Conservation (phyloP, 92 coral and sea anemone species). For the Pocillopora grandis region DNA sequence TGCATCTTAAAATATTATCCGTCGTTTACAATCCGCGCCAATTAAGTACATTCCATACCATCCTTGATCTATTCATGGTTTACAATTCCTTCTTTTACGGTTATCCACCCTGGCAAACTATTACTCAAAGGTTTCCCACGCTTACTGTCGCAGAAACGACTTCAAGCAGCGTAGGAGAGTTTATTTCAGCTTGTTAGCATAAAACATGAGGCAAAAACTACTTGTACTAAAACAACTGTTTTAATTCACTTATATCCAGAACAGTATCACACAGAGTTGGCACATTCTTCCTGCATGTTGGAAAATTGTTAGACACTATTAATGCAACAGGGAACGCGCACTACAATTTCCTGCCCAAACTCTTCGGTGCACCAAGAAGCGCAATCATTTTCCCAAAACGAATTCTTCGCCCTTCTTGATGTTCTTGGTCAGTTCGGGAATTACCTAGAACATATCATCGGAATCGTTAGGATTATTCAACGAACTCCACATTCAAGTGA, state of each 20-base stretch:
- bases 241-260: neutral
- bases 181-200: no score
- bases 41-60: no score
- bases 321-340: neutral
- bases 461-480: neutral
- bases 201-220: neutral
- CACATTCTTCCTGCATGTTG: neutral
- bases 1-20: no score
- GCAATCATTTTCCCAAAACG: constrained; percentile 44
- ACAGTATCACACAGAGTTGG: neutral
- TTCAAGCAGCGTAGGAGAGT: no score
- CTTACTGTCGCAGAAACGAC: no score
- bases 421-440: constrained; percentile 86
- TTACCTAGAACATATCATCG: constrained; percentile 48
- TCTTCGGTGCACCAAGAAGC: neutral
- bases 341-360: neutral
- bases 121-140: no score
- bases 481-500: neutral
- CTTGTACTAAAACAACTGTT: neutral
- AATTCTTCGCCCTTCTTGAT: constrained; percentile 95
- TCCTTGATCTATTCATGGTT: no score
- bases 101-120: no score
- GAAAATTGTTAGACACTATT: neutral
- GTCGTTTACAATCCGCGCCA: no score
- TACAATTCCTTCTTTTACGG: no score